phyloP scores from a whole-genome alignment of 2,888 invertebrate genomes.

The Pristionchus entomophagus region DNA sequence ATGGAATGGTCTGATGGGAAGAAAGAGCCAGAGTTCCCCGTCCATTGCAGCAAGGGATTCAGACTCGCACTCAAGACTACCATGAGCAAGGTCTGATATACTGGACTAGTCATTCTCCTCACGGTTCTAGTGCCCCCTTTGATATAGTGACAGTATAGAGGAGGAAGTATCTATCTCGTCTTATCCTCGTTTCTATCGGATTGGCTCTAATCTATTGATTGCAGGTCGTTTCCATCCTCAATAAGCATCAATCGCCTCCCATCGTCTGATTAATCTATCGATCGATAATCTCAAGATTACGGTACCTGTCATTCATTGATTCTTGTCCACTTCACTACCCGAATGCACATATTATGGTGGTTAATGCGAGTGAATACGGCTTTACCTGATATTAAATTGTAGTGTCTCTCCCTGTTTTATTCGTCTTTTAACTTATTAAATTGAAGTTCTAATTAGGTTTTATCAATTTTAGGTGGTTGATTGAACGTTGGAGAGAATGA shows the following conservation, averaged over 20 bases:
- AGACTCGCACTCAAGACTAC: constrained; percentile 45
- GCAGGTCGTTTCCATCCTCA: constrained; percentile 1
- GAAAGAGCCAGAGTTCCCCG: constrained; percentile 45
- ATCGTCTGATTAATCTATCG: too few species aligned
- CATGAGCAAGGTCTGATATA: constrained; percentile 2
- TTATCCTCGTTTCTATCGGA: background rate
- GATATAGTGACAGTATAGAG: background rate
- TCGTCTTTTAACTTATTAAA: background rate
- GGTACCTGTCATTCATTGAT: background rate
- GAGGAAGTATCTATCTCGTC: too few species aligned
- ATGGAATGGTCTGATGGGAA: constrained; percentile 19
- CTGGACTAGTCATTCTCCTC: background rate
- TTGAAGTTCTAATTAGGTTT: background rate
- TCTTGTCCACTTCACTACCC: background rate
- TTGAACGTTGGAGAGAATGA: background rate
- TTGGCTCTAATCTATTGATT: too few species aligned
- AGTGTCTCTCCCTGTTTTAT: too few species aligned
- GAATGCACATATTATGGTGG: background rate
- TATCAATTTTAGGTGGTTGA: background rate
- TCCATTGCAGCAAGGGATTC: constrained; percentile 49
- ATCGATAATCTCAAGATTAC: too few species aligned
- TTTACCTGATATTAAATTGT: background rate
- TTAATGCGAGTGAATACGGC: background rate
- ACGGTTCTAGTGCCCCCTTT: background rate
- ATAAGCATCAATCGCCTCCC: constrained; percentile 11